Evolutionary conservation across 2,113 vertebrate genomes (phyloP), one percentile per base, ranked within the genome.

Genomic region (Irena cyanogastra): DNA sequence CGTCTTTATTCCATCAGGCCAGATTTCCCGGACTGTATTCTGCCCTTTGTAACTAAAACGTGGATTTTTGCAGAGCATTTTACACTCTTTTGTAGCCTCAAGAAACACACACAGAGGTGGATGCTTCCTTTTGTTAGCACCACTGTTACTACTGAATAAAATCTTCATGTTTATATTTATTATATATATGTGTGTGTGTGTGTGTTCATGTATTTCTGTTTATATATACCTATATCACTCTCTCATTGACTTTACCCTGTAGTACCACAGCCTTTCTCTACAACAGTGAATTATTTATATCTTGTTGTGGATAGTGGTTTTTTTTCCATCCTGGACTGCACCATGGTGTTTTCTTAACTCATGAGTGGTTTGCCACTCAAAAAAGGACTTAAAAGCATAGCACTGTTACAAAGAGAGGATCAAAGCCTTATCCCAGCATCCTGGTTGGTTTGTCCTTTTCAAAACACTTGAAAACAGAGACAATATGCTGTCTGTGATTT

Each of bases 341-440:
- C 49, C 0, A 0, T 47, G 35, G 39, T 91, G 79, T 97, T 97
- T 95, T 97, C 89, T 93, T 95, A 96, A 89, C 52, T 78, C 91
- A 31, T 45, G 87, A 96, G 86, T 84, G 80, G 63, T 90, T 96
- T 92, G 64, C 74, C 56, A 87, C 80, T 96, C 59, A 77, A 74
- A 87, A 90, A 83, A 94, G 24, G 59, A 93, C 88, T 95, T 91
- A 81, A 96, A 97, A 94, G 92, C 85, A 60, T 17, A 84, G 79
- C 50, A 49, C 33, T 49, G 37, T 83, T 94, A 95, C 91, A 97
- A 96, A 96, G 93, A 91, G 77, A 91, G 83, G 92, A 94, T 97
- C 95, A 96, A 94, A 91, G 94, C 89, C 83, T 97, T 97, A 95
- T 88, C 95, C 59, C 74, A 49, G 82, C 84, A 93, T 88, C 89